Evolutionary conservation across 2,113 vertebrate species (phyloP).

Genomic region (Tyto alba): DNA sequence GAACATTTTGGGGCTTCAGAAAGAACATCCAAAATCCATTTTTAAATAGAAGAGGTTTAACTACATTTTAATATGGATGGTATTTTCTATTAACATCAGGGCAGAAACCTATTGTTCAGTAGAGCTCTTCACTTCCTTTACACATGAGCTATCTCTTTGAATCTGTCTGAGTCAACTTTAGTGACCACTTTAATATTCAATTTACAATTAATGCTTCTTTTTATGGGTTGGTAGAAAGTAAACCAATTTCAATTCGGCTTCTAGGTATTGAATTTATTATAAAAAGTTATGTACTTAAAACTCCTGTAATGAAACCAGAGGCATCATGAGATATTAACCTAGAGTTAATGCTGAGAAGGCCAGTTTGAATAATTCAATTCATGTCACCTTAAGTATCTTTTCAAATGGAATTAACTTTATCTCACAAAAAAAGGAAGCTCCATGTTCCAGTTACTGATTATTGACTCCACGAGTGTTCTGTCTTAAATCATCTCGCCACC

Average conservation of each 20-base stretch:
- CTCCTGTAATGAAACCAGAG: conserved; percentile 69
- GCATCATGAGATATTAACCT: conserved; percentile 71
- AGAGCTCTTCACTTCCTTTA: not conserved
- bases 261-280: conserved; percentile 73
- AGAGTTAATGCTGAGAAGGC: conserved; percentile 67
- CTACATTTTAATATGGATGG: conserved; percentile 24
- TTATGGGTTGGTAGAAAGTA: conserved; percentile 68
- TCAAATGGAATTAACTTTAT: conserved; percentile 71
- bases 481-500: conserved; percentile 57
- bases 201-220: conserved; percentile 70
- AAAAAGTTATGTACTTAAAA: conserved; percentile 74
- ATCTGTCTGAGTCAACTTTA: conserved; percentile 62
- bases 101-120: conserved; percentile 28
- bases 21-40: not conserved
- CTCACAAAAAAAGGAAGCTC: conserved; percentile 50
- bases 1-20: not conserved
- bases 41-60: conserved; percentile 17
- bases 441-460: conserved; percentile 65
- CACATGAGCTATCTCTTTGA: conserved; percentile 26
- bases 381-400: conserved; percentile 70
- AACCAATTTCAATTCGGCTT: conserved; percentile 67
- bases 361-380: conserved; percentile 71
- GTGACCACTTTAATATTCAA: conserved; percentile 66
- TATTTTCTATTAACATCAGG: conserved; percentile 50
- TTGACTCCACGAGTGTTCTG: conserved; percentile 40